These are phyloP conservation scores for Drosophila differens DNA, from an alignment of 2,888 invertebrate genomes.

Conservation along the genomic window DNA sequence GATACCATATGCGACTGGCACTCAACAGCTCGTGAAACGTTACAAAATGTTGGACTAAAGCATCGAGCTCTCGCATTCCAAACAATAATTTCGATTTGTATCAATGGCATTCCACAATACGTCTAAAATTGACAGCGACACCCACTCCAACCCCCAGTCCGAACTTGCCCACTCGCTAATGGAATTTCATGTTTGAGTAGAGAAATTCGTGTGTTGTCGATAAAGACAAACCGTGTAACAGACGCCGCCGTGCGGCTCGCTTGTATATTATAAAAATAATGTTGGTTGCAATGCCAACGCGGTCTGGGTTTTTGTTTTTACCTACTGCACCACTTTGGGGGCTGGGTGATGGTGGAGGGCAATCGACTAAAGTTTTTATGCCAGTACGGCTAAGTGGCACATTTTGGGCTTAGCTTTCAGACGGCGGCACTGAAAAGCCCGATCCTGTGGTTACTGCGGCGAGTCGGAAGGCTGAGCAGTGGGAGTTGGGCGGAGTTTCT, in stretches of 20 bases:
- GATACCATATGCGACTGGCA: constrained; percentile 24
- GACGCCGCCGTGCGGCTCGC: constrained; percentile 63
- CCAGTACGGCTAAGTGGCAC: constrained; percentile 73
- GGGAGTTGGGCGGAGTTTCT: constrained; percentile 16
- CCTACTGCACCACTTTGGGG: not conserved
- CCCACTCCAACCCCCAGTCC: not conserved
- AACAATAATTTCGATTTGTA: constrained; percentile 72
- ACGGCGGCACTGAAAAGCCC: constrained; percentile 52
- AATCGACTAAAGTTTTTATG: constrained; percentile 70
- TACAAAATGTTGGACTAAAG: constrained; percentile 23
- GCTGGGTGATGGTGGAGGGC: constrained; percentile 4
- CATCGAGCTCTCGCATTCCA: constrained; percentile 18
- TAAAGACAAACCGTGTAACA: constrained; percentile 73
- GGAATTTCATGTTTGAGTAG: constrained; percentile 52
- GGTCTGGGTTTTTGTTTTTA: constrained; percentile 45
- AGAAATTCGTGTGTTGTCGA: constrained; percentile 53
- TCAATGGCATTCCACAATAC: constrained; percentile 63
- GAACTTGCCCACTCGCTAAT: constrained; percentile 47
- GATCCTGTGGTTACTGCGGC: constrained; percentile 52
- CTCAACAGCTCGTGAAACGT: constrained; percentile 16
- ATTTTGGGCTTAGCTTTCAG: constrained; percentile 77
- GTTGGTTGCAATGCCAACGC: constrained; percentile 76
- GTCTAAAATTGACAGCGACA: constrained; percentile 37
- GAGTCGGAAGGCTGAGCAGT: constrained; percentile 26
- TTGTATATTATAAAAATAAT: constrained; percentile 80